Base-by-base conservation (phyloP, 1,140 invertebrate species). In the Drusus annulatus region DNA sequence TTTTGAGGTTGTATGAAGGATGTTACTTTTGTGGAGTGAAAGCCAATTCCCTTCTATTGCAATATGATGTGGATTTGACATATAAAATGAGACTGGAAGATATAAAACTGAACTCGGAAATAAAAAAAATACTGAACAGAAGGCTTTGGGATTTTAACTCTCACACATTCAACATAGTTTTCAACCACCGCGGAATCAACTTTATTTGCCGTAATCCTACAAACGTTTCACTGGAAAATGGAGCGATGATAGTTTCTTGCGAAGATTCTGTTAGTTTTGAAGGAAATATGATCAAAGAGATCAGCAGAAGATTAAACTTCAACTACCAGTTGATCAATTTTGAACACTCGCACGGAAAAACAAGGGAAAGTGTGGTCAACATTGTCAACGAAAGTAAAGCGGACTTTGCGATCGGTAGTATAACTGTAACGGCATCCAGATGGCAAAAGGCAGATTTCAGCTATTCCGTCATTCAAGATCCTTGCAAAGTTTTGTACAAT, bases 391-490 rank as follows among this genome's bases (percentile, higher is more conserved):
- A 50, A 23, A 21, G 36, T 23, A 36, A 23, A 23, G 65, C 65
- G 5, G 65, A 69, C 31, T 69, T 17, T 16, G 65, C n/a, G 2
- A 19, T 69, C 13, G 65, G 65, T 2, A 69, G 65, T 23, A 36
- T 69, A n/a, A 19, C 65, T 19, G 7, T 69, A n/a, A 69, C 65
- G 3, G 31, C 36, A 19, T 69, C 65, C n/a, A 69, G 65, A 45
- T 45, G 28, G 65, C 0, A 50, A 8, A 50, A 19, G n/a, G 65
- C 36, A 17, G 28, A 69, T n/a, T 69, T 69, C 31, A 69, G n/a
- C 3, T 19, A 45, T n/a, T 7, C 65, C 19, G 28, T 69, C 3
- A 50, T 19, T 19, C 15, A n/a, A 15, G 65, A 69, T 19, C 65
- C 28, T 2, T 69, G n/a, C 3, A 69, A 69, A 69, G 21, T 69